Evolutionary conservation across 2,888 invertebrate genomes (phyloP).

Genomic region (Volucella zonaria): DNA sequence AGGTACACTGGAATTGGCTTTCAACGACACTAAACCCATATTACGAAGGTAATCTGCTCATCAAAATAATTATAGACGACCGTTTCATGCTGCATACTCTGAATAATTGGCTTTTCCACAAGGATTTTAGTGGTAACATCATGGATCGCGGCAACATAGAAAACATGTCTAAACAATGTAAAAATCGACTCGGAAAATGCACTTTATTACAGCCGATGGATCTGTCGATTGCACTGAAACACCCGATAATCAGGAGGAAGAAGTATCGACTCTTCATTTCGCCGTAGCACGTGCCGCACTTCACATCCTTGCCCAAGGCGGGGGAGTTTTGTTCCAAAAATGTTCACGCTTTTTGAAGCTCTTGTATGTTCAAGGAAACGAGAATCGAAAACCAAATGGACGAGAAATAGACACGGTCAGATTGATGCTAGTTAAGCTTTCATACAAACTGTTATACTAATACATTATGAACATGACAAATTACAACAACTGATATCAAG

Average conservation of each 20-base stretch:
- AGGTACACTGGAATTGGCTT: conserved; percentile 91
- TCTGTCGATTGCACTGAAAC: conserved; percentile 93
- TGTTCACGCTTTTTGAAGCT: conserved; percentile 95
- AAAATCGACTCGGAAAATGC: conserved; percentile 83
- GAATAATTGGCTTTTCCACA: conserved; percentile 93
- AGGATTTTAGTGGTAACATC: conserved; percentile 93
- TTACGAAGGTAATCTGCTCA: conserved; percentile 91
- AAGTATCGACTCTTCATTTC: conserved; percentile 90
- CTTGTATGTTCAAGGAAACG: too few relatives aligned
- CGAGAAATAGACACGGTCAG: too few relatives aligned
- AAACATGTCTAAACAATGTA: conserved; percentile 84
- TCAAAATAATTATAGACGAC: conserved; percentile 89
- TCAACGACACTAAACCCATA: conserved; percentile 95
- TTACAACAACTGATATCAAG: too few relatives aligned
- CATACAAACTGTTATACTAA: too few relatives aligned
- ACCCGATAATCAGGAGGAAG: conserved; percentile 93
- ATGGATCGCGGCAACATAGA: conserved; percentile 88
- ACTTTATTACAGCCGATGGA: conserved; percentile 95
- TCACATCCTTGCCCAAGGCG: conserved; percentile 87
- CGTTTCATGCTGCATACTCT: conserved; percentile 91
- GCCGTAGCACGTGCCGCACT: conserved; percentile 92
- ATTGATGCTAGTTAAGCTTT: too few relatives aligned
- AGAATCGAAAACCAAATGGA: too few relatives aligned
- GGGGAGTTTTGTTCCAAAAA: conserved; percentile 92
- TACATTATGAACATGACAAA: too few relatives aligned